Evolutionary conservation across 2,113 vertebrate genomes (phyloP), one percentile per base, ranked within the genome.

Genomic region (Strigops habroptila): DNA sequence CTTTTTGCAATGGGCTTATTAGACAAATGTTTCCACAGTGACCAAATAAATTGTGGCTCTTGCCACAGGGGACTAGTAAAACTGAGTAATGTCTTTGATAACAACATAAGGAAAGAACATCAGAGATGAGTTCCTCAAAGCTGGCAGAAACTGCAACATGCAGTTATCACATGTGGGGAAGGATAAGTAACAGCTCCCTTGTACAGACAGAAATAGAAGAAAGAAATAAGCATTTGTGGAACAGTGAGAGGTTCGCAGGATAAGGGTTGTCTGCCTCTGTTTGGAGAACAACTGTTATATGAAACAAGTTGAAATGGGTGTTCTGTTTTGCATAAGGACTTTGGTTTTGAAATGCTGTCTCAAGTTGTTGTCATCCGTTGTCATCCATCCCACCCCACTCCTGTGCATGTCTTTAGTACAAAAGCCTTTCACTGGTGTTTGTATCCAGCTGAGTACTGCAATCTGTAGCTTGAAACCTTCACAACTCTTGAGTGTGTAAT

Each of bases 361-460:
- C 14, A 49, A 28, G 33, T 68, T 77, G 55, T 57, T 57, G 33
- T 59, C n/a, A 15, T 15, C 33, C 35, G 33, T 59, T 59, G 33
- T 59, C 57, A 22, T 35, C 22, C 57, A 24, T 39, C 24, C 18
- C 10, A 3, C 10, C 19, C 23, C 0, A 0, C 4, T 18, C 12
- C 18, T 68, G 35, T 73, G 31, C 35, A 12, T 49, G 48, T 76
- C 76, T 73, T 83, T 39, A 46, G 23, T 78, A 51, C 22, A 37
- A 39, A 65, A 30, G 33, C n/a, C 48, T 76, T 70, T 21, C 73
- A 18, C 43, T 67, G 46, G 69, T 30, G 57, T 57, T 49, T 33
- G 51, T 48, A 22, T 37, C 12, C 33, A 65, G 75, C 23, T 11
- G 48, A 31, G 55, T 30, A 7, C 80, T 75, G 55, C 59, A 53